Evolutionary conservation across 2,797 vertebrate genomes (phyloP), one percentile per base, ranked within the genome.

Genomic region (Schizopygopsis pylzovi): DNA sequence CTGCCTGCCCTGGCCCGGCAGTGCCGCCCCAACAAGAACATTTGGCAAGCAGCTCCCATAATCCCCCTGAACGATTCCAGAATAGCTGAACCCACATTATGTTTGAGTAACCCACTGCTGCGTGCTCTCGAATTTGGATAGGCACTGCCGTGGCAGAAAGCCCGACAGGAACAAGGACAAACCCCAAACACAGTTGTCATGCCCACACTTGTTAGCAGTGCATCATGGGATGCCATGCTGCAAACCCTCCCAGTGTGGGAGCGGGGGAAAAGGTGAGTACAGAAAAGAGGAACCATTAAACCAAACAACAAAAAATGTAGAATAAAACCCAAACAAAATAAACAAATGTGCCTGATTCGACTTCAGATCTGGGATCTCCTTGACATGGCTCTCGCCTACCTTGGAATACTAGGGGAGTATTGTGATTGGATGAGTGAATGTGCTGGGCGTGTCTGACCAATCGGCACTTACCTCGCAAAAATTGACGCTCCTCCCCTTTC

Each of bases 191-290:
- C 90, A 93, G 88, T 73, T 82, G 81, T 82, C 95, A 96, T 96
- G 95, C 95, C 87, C 92, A 95, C 93, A 94, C 90, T 91, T 90
- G 90, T 93, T 89, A 93, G 92, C 91, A 93, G 94, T 95, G 94
- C 92, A 94, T 93, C 94, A 92, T 93, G 94, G 93, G 93, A 95
- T 93, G 91, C 93, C 95, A 95, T 96, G 95, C 95, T 91, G 92
- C 93, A 94, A 94, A 92, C 91, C 93, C 90, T 90, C 93, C 92
- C 91, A 13, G 82, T 85, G 79, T 89, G 86, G 90, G 88, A 91
- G 90, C 80, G 78, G 83, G 88, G 80, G 79, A 79, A 83, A 88
- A 81, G 81, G 87, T 88, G 90, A 87, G 68, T 59, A 71, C 86
- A 92, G 89, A 52, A 91, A 93, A 90, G 71, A 79, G 79, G 79